These are phyloP conservation scores for western clawed frog (Xenopus tropicalis) DNA, from an alignment of 2,113 vertebrate species.

Conservation along the genomic window DNA sequence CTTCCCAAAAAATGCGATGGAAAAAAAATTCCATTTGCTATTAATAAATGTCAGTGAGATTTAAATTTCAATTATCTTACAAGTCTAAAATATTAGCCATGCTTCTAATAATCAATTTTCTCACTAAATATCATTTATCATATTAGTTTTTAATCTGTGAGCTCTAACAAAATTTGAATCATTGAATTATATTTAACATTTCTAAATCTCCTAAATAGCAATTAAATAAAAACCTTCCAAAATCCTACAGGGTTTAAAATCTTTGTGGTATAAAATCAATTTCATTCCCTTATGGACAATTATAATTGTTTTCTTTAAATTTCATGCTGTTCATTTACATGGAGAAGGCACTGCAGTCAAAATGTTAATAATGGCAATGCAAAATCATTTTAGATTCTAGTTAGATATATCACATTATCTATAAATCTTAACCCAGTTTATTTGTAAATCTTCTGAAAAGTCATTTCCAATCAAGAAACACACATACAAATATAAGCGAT, in stretches of 20 bases:
- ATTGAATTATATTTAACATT: constrained; percentile 23
- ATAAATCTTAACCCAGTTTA: too few species aligned
- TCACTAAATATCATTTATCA: constrained; percentile 23
- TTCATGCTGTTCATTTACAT: constrained; percentile 30
- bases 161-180: constrained; percentile 17
- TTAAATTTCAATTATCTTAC: neutral
- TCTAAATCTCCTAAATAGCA: constrained; percentile 35
- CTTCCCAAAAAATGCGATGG: too few species aligned
- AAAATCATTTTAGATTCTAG: too few species aligned
- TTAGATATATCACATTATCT: too few species aligned
- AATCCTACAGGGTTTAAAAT: constrained; percentile 35
- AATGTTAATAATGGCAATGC: neutral
- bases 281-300: constrained; percentile 30
- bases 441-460: too few species aligned
- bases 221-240: constrained; percentile 22
- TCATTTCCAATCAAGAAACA: too few species aligned
- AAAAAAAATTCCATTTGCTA: neutral
- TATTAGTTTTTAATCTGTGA: constrained; percentile 37
- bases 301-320: constrained; percentile 31
- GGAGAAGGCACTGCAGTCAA: constrained; percentile 23
- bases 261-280: constrained; percentile 36
- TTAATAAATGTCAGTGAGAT: neutral
- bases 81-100: neutral
- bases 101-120: constrained; percentile 14
- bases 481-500: too few species aligned